Conservation (phyloP, 2,888 invertebrate species). For the Cheilosia pagana region DNA sequence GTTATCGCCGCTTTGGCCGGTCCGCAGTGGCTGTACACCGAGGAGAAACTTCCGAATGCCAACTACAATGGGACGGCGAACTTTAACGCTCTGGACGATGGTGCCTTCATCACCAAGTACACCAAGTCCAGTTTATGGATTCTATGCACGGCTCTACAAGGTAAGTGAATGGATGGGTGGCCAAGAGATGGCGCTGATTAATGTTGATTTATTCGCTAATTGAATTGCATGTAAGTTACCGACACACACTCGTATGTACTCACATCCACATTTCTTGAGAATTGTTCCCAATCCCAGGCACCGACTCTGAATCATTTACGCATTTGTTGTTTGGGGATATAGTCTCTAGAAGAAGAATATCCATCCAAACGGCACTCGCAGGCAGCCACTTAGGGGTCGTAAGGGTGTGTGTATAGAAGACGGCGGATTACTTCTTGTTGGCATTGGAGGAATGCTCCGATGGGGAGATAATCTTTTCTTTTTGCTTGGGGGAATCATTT, state of each 20-base stretch:
- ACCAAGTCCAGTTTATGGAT: constrained; percentile 84
- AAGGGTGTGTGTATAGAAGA: constrained; percentile 6
- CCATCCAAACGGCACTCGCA: background rate
- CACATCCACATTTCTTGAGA: constrained; percentile 1
- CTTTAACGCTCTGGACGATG: constrained; percentile 82
- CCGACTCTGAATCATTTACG: constrained; percentile 22
- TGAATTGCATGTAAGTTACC: constrained; percentile 66
- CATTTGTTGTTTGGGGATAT: background rate
- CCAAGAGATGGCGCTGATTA: constrained; percentile 63
- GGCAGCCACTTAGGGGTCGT: constrained; percentile 29
- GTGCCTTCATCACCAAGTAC: constrained; percentile 82
- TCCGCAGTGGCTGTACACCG: constrained; percentile 92
- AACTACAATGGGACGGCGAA: constrained; percentile 89
- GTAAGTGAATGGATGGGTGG: constrained; percentile 77
- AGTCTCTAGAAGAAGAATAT: background rate
- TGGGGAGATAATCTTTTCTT: constrained; percentile 51
- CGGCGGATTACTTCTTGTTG: constrained; percentile 25
- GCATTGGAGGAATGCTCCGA: constrained; percentile 11
- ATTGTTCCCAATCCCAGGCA: background rate
- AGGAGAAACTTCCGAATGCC: constrained; percentile 92
- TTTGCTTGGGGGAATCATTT: constrained; percentile 62
- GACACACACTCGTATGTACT: background rate
- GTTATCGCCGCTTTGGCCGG: constrained; percentile 83
- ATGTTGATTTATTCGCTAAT: constrained; percentile 72
- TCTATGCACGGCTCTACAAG: constrained; percentile 82